Base-by-base conservation (phyloP, 2,888 invertebrate species). In the Lasioglossum lativentre region DNA sequence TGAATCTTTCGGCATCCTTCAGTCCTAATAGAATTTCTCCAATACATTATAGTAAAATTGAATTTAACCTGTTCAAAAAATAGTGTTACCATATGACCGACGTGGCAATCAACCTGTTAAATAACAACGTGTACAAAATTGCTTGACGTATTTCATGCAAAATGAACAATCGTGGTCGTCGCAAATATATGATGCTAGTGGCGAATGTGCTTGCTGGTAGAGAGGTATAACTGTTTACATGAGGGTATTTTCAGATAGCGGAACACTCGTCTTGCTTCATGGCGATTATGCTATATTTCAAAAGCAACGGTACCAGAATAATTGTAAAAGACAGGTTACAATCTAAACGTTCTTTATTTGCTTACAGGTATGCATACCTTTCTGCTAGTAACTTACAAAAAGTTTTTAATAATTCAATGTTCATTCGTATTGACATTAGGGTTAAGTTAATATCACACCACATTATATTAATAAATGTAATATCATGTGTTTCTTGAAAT, bases 181-280 rank as follows among this genome's bases (percentile, higher is more conserved):
- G 63, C 27, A 63, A 63, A 63, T 59, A 5, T 30, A 59, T 27
- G 59, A 59, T 30, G 30, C 16, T 30, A 63, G 63, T 30, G 16
- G 63, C 59, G 63, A 30, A 63, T 30, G 63, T 30, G 56, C n/a
- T 56, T 30, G 56, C 56, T 56, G 56, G 16, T 30, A 30, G 63
- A 63, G 63, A 63, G 30, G 6, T 63, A 63, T 63, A 63, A 63
- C 63, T 63, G 63, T 63, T 63, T 30, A 30, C 63, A 63, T 0
- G 30, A 63, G 63, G 30, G 63, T 27, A 30, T 63, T 63, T 63
- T 70, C 70, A 40, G 70, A 70, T 70, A 40, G 34, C 70, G 70
- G 63, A 63, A 63, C 30, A 63, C 30, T 30, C 63, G 63, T 16
- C 63, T 63, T 70, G 40, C 27, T 72, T 63, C 63, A 6, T 30